Percentiles rank a stretch among this genome's conserved stretches.
Conservation (phyloP, 2,113 vertebrate genomes). For the Peromyscus maniculatus region DNA sequence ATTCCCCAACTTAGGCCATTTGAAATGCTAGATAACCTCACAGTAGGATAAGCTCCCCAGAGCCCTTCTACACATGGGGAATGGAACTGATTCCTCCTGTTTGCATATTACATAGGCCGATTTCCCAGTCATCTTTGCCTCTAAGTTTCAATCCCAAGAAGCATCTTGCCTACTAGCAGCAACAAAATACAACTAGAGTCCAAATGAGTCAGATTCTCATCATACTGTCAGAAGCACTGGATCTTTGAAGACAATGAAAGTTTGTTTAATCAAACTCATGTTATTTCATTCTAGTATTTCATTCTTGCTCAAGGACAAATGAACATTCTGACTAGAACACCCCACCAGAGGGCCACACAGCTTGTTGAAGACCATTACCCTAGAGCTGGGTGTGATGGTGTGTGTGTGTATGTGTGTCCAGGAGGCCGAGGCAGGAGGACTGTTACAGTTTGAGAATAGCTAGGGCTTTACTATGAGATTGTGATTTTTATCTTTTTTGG, state of each 20-base stretch:
- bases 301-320: background rate
- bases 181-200: background rate
- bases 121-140: background rate
- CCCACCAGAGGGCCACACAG: background rate
- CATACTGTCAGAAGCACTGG: conserved; percentile 9
- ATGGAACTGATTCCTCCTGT: background rate
- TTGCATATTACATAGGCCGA: background rate
- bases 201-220: background rate
- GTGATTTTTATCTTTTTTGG: background rate
- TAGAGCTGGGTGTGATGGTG: background rate
- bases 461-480: background rate
- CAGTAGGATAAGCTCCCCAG: background rate
- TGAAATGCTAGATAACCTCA: conserved; percentile 15
- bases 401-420: background rate
- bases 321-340: background rate
- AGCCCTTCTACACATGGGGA: background rate
- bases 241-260: conserved; percentile 60
- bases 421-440: background rate
- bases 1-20: conserved; percentile 46
- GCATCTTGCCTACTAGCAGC: background rate
- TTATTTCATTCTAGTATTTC: conserved; percentile 10
- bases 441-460: background rate
- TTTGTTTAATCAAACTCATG: conserved; percentile 11
- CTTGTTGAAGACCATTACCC: background rate
- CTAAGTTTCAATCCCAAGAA: background rate